Conservation (phyloP, 1,140 invertebrate genomes). For the Bombus pascuorum region DNA sequence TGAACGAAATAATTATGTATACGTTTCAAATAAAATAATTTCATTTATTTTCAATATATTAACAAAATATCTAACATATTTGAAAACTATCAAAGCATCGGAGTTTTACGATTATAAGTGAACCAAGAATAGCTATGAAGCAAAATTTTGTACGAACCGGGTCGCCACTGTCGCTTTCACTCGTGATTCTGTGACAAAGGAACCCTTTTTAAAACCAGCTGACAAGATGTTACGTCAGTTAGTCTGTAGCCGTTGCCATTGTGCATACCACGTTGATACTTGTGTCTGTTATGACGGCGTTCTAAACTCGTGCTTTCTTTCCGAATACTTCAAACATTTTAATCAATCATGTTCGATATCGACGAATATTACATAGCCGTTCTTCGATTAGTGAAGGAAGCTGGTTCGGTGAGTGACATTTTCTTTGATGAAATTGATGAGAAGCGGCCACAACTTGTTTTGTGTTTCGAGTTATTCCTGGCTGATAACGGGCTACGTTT, state of each 20-base stretch:
- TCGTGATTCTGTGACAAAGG: neutral
- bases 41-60: neutral
- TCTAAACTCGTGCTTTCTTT: conserved; percentile 8
- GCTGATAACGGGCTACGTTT: neutral
- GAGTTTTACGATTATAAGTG: neutral
- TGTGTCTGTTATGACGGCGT: neutral
- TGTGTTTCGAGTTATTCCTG: conserved; percentile 12
- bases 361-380: conserved; percentile 82
- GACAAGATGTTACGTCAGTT: conserved; percentile 47
- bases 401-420: conserved; percentile 73
- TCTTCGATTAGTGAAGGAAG: conserved; percentile 81
- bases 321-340: neutral
- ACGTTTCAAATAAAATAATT: neutral
- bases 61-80: neutral
- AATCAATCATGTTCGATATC: conserved; percentile 68
- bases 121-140: neutral
- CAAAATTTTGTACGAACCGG: neutral
- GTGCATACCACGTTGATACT: neutral
- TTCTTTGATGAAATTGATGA: conserved; percentile 6
- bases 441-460: neutral
- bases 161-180: conserved; percentile 36
- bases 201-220: conserved; percentile 59
- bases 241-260: conserved; percentile 22
- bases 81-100: neutral
- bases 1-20: neutral